These are phyloP conservation scores for Pollenia angustigena DNA, from an alignment of 2,888 invertebrate genomes.

Conservation along the genomic window DNA sequence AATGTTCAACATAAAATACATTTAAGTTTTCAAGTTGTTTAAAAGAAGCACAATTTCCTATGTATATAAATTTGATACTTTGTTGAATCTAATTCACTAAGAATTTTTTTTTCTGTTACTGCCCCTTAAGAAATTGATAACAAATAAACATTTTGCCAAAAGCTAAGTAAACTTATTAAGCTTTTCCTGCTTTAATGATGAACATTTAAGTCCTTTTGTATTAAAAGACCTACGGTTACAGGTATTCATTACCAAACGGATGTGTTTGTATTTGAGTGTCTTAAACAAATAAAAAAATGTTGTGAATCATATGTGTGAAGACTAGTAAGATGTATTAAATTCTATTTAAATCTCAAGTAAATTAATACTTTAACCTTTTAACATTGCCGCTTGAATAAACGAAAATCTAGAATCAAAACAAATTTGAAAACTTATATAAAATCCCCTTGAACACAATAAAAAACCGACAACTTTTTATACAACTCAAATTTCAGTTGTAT, in stretches of 20 bases:
- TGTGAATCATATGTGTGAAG: background rate
- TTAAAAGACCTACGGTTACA: background rate
- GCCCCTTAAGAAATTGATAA: background rate
- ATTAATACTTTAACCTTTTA: slow-evolving; percentile 70
- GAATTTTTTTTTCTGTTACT: background rate
- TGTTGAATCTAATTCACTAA: background rate
- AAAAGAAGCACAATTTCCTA: too few species aligned
- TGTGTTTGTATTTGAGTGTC: background rate
- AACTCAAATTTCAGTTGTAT: slow-evolving; percentile 53
- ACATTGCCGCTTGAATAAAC: slow-evolving; percentile 52
- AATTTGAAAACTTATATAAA: background rate
- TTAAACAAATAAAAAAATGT: background rate
- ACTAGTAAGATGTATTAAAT: slow-evolving; percentile 23
- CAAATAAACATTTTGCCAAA: background rate
- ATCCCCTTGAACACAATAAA: slow-evolving; percentile 12
- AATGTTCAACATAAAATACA: too few species aligned
- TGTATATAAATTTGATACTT: background rate
- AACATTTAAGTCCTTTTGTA: slow-evolving; percentile 18
- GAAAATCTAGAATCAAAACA: slow-evolving; percentile 40
- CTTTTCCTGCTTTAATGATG: slow-evolving; percentile 39
- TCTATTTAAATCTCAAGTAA: slow-evolving; percentile 57
- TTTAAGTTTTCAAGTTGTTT: too few species aligned
- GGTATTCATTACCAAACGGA: slow-evolving; percentile 43
- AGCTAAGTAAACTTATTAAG: background rate
- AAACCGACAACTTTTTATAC: background rate